Percentiles rank a stretch among this genome's conserved stretches.
Conservation (phyloP, 2,888 invertebrate genomes). For the Aplocera efformata region DNA sequence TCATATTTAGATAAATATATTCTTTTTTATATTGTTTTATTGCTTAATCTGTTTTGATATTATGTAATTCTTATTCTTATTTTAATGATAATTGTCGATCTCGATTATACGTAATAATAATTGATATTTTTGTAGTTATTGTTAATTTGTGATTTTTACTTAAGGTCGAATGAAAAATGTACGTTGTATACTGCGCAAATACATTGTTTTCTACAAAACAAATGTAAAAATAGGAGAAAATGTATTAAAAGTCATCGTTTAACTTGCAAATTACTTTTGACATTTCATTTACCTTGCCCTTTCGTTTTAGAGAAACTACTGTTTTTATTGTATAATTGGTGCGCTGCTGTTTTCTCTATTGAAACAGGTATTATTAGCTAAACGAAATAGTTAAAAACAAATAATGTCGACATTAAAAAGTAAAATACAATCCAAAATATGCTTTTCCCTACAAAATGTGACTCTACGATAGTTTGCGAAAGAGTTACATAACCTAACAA, state of each 20-base stretch:
- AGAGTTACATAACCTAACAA: no score
- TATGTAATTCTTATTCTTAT: slow-evolving; percentile 7
- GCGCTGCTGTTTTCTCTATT: slow-evolving; percentile 7
- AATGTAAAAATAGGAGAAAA: slow-evolving; percentile 71
- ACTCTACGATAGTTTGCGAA: no score
- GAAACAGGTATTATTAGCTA: no score
- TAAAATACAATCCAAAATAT: no score
- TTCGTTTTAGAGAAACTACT: slow-evolving; percentile 9
- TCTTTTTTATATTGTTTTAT: no score
- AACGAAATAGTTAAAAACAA: no score
- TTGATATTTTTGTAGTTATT: slow-evolving; percentile 44
- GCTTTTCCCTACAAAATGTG: no score
- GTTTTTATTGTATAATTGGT: slow-evolving; percentile 5
- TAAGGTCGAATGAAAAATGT: slow-evolving; percentile 54
- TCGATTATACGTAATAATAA: slow-evolving; percentile 71
- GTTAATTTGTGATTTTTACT: slow-evolving; percentile 49
- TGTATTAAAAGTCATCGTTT: slow-evolving; percentile 79
- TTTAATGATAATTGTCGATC: slow-evolving; percentile 49
- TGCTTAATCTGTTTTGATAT: no score
- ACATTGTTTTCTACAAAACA: slow-evolving; percentile 75
- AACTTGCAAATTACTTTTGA: slow-evolving; percentile 64
- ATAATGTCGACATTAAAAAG: no score
- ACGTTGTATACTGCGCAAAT: slow-evolving; percentile 60
- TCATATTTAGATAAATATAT: no score
- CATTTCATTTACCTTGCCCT: slow-evolving; percentile 48